Conservation (phyloP, 1,140 invertebrate genomes). For the Drosophila orosa region DNA sequence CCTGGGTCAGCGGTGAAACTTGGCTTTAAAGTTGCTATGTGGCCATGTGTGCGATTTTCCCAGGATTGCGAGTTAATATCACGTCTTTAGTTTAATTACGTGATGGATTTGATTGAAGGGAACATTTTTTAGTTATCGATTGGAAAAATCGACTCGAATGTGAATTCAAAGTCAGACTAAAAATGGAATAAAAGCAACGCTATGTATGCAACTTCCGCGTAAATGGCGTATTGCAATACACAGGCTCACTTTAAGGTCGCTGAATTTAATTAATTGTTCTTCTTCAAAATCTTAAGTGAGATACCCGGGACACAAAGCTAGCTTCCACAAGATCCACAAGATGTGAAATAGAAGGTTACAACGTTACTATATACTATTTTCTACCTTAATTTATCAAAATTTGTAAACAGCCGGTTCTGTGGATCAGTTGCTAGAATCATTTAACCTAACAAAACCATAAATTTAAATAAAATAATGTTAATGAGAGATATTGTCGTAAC, state of each 20-base stretch:
- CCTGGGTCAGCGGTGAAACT: constrained; percentile 45
- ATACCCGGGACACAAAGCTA: no score
- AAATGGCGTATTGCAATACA: no score
- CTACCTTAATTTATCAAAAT: no score
- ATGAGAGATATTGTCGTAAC: background rate
- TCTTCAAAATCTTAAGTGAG: no score
- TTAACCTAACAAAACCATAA: no score
- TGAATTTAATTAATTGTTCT: no score
- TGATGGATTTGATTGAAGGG: constrained; percentile 57
- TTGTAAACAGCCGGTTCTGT: no score
- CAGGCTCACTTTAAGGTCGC: background rate
- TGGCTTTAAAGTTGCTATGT: constrained; percentile 50
- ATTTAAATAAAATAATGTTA: background rate
- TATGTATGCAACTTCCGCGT: background rate
- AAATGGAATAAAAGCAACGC: background rate
- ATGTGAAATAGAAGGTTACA: no score
- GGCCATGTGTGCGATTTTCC: constrained; percentile 25
- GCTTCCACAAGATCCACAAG: no score
- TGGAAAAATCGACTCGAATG: background rate
- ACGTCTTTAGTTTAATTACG: constrained; percentile 76
- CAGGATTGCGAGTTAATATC: constrained; percentile 71
- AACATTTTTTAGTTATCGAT: constrained; percentile 48
- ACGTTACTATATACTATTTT: no score
- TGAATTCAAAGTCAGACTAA: background rate
- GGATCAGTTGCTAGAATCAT: no score